Conservation (phyloP, 2,797 vertebrate genomes). For the Bucorvus abyssinicus region DNA sequence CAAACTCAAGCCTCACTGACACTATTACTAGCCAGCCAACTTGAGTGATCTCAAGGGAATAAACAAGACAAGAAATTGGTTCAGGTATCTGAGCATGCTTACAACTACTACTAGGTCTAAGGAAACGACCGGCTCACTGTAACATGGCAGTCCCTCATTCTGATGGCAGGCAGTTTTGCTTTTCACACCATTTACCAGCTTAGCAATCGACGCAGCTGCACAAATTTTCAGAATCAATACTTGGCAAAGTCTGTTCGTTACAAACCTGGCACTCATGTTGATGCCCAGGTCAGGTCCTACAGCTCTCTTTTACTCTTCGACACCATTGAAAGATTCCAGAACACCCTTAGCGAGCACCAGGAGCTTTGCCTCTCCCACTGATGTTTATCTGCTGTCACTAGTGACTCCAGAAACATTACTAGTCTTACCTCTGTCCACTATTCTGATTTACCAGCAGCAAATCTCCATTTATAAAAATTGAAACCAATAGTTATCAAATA, state of each 20-base stretch:
- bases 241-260: background rate
- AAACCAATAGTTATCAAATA: background rate
- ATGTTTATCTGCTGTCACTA: rapidly evolving
- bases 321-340: background rate
- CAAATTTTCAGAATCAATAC: background rate
- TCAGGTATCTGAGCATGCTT: background rate
- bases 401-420: background rate
- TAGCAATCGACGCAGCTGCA: background rate
- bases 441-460: background rate
- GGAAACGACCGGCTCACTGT: rapidly evolving
- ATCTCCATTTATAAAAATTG: background rate
- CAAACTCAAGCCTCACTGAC: background rate
- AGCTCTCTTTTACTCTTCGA: background rate
- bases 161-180: background rate
- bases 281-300: background rate
- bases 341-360: background rate
- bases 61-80: background rate
- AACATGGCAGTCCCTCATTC: background rate
- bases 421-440: background rate
- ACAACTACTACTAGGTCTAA: background rate
- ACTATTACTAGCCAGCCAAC: background rate
- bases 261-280: background rate
- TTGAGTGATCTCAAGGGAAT: background rate
- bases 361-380: background rate
- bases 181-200: background rate